Percentiles rank a stretch among this genome's conserved stretches.
Evolutionary conservation across 92 coral and sea anemone genomes (phyloP).

Genomic region (Parazoanthus swiftii): DNA sequence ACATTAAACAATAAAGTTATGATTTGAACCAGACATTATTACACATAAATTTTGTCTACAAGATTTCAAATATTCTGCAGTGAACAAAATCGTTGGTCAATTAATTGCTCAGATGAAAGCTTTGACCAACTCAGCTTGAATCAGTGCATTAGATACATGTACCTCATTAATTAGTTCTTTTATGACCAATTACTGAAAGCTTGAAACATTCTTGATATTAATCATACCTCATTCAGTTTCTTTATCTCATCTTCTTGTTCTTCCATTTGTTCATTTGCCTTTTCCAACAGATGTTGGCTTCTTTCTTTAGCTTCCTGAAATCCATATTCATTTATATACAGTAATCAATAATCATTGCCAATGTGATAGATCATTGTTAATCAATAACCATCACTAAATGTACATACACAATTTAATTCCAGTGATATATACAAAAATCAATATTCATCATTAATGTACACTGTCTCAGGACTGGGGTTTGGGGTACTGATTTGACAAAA

Average conservation of each 20-base stretch:
- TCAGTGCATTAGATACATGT: not conserved
- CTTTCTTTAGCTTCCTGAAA: constrained; percentile 85
- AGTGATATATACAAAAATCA: not conserved
- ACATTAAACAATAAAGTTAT: not conserved
- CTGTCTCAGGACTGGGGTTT: too few relatives aligned
- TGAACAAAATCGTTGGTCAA: too few relatives aligned
- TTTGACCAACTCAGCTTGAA: not conserved
- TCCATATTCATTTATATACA: not conserved
- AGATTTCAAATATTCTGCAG: not conserved
- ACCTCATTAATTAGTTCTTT: too few relatives aligned
- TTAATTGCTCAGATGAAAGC: too few relatives aligned
- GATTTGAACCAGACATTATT: not conserved
- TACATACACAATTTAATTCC: too few relatives aligned
- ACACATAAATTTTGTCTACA: not conserved
- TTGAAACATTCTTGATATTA: too few relatives aligned
- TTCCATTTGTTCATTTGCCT: constrained; percentile 98
- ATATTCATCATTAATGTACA: too few relatives aligned
- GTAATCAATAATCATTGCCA: not conserved
- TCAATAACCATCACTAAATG: too few relatives aligned
- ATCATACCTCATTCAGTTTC: constrained; percentile 89
- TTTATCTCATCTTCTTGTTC: constrained; percentile 99
- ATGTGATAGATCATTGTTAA: too few relatives aligned
- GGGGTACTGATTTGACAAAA: too few relatives aligned
- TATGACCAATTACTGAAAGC: too few relatives aligned
- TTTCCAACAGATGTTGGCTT: constrained; percentile 86